Base-by-base conservation (phyloP, 2,113 vertebrate species). In the Rhagologus leucostigma region DNA sequence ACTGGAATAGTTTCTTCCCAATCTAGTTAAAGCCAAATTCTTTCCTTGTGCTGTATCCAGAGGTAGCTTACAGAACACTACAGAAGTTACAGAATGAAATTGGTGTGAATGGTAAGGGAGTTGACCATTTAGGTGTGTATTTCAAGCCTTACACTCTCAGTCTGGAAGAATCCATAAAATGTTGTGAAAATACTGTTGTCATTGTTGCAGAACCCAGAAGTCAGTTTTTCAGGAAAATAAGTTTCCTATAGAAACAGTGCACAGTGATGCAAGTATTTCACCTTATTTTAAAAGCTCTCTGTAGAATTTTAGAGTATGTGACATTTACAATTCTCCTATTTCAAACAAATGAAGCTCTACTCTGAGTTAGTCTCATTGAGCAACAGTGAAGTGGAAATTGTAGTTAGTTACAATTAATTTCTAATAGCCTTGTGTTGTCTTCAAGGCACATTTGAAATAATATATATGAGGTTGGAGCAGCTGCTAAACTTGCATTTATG, bases 401-500 rank as follows among this genome's bases (percentile, higher is more conserved):
- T 69, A 88, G 42, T 63, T 91, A 95, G 74, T 57, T 95, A 74
- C 87, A 95, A 69, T 90, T 83, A 80, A 90, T 96, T 97, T 97
- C 80, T 87, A 79, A 96, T 62, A 96, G 84, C n/a, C 79, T 88
- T 78, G 53, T 74, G 92, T 90, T 84, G 83, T 84, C 89, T 95
- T 90, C 90, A 78, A 92, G 52, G 39, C 7, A 24, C 82, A 97
- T 94, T 82, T 93, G 84, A 96, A 97, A 96, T 93, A 83, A 78
- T 93, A 92, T 88, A 94, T 89, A 94, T 76, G 94, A 95, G 90
- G 55, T 87, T 93, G 80, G 68, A 97, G 87, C 84, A 98, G 95
- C 95, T 98, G 94, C 90, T 97, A 84, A 77, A 95, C 94, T 69
- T 64, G 68, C 91, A 97, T 95, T 95, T 97, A 93, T 79, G 89